A percentile compares a stretch with the other conserved stretches of the same genome.
Evolutionary conservation across 2,888 invertebrate species (phyloP).

Genomic region (Falcaria lacertinaria): DNA sequence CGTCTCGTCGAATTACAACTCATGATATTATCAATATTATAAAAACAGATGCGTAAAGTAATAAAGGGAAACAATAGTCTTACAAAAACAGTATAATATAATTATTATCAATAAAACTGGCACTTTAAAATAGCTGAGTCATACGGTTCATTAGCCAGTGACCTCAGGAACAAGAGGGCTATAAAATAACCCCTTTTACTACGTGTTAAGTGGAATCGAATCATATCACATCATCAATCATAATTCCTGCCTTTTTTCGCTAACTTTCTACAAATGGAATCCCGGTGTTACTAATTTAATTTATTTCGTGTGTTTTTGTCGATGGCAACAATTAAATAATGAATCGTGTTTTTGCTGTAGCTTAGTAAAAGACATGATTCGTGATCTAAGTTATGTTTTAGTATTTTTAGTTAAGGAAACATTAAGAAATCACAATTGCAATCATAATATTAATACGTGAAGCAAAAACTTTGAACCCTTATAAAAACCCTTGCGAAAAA

Average conservation of each 20-base stretch:
- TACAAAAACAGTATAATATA: conserved; percentile 26
- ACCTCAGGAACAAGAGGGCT: conserved; percentile 65
- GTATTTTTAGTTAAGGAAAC: too few species aligned
- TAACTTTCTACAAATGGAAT: conserved; percentile 40
- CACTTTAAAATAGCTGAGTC: conserved; percentile 58
- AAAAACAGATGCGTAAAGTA: background rate
- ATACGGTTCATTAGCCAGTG: conserved; percentile 70
- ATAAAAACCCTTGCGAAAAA: too few species aligned
- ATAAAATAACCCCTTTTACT: conserved; percentile 75
- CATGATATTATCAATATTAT: too few species aligned
- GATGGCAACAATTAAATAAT: conserved; percentile 12
- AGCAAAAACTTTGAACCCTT: too few species aligned
- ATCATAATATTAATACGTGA: too few species aligned
- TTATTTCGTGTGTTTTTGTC: conserved; percentile 25
- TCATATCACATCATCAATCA: conserved; percentile 76
- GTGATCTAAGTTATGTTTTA: too few species aligned
- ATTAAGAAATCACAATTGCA: too few species aligned
- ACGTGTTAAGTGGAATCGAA: conserved; percentile 76
- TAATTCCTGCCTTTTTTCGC: conserved; percentile 57
- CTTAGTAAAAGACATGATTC: too few species aligned
- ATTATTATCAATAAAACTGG: conserved; percentile 47
- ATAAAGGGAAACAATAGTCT: conserved; percentile 11
- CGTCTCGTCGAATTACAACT: too few species aligned
- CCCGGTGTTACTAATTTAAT: conserved; percentile 48
- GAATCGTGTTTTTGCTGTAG: conserved; percentile 6